phyloP scores from a whole-genome alignment of 2,113 vertebrate genomes.

The Paramisgurnus dabryanus region DNA sequence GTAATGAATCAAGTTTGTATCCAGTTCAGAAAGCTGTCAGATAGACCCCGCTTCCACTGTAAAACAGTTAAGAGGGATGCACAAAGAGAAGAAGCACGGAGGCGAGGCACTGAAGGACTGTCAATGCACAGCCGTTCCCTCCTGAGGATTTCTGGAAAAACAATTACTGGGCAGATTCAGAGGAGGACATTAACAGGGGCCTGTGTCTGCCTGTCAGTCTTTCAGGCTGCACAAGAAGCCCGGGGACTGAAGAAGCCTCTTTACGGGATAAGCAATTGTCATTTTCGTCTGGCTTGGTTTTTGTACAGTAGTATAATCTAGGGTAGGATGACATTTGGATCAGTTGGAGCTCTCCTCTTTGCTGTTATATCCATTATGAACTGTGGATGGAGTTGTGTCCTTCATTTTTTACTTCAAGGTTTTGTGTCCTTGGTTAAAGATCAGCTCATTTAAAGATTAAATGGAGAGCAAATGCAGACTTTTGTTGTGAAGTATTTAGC shows the following conservation, averaged over 20 bases:
- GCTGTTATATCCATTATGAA: conserved; percentile 48
- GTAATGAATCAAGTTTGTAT: conserved; percentile 77
- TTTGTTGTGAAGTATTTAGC: too few species aligned
- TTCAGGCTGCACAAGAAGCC: conserved; percentile 38
- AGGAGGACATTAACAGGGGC: conserved; percentile 52
- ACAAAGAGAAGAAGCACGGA: conserved; percentile 66
- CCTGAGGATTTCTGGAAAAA: conserved; percentile 62
- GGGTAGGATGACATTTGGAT: conserved; percentile 20
- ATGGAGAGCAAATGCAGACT: too few species aligned
- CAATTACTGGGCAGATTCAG: conserved; percentile 54
- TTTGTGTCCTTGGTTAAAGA: conserved; percentile 12
- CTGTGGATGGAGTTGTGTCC: conserved; percentile 13
- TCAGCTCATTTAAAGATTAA: background rate
- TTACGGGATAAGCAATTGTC: conserved; percentile 24
- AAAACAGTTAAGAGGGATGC: conserved; percentile 67
- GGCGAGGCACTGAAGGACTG: conserved; percentile 54
- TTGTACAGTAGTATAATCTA: conserved; percentile 19
- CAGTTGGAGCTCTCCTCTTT: background rate
- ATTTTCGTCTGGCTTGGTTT: conserved; percentile 30
- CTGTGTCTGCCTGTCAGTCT: conserved; percentile 37
- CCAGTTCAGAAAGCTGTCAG: conserved; percentile 73
- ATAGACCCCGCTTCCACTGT: conserved; percentile 64
- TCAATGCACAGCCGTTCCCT: conserved; percentile 44
- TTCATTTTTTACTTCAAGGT: conserved; percentile 11
- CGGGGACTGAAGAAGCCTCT: conserved; percentile 19